Conservation (phyloP, 2,113 vertebrate species). For the Oryctolagus cuniculus region DNA sequence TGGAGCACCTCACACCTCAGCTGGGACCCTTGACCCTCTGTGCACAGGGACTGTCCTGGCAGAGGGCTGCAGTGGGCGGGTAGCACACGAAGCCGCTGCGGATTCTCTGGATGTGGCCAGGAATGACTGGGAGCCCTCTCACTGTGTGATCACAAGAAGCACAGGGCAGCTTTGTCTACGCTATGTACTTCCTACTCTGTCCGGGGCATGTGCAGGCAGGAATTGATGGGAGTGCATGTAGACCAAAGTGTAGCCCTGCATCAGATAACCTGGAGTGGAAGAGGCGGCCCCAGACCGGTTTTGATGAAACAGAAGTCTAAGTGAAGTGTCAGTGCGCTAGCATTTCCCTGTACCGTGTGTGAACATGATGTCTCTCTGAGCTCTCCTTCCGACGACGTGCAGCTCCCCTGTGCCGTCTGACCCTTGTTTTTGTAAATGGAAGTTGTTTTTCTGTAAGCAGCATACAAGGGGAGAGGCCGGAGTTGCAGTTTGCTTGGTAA, state of each 20-base stretch:
- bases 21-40: background rate
- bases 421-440: background rate
- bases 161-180: background rate
- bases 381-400: background rate
- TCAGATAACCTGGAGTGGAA: background rate
- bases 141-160: slow-evolving; percentile 1
- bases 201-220: background rate
- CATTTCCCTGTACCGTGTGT: fast-evolving
- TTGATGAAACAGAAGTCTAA: background rate
- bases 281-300: background rate
- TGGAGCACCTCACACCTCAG: background rate
- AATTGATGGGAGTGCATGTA: background rate
- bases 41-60: background rate
- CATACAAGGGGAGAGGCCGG: background rate
- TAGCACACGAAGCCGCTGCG: fast-evolving
- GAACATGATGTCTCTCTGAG: background rate
- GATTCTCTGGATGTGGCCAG: background rate
- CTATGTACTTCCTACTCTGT: background rate
- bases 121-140: background rate
- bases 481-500: background rate
- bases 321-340: fast-evolving
- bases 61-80: background rate
- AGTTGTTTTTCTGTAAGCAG: background rate
- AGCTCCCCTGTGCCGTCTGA: background rate
- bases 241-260: background rate